Evolutionary conservation across 2,888 invertebrate genomes (phyloP).

Genomic region (Drosophila recens): DNA sequence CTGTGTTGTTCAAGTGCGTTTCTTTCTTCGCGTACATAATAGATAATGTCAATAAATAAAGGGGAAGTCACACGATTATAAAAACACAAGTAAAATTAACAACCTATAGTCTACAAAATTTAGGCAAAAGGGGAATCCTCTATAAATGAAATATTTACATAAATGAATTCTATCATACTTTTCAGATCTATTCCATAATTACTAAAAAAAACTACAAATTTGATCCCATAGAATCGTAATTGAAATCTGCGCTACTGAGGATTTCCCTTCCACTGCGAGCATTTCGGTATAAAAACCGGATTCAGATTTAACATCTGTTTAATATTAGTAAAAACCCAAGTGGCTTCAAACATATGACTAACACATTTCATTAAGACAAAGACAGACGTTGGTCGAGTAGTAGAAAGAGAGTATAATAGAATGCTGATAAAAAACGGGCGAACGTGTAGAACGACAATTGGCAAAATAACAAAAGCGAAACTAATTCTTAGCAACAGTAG

Average conservation of each 20-base stretch:
- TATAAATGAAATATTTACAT: not conserved
- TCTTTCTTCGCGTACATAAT: not conserved
- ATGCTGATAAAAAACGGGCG: constrained; percentile 14
- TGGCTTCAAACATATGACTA: constrained; percentile 35
- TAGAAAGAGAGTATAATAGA: not conserved
- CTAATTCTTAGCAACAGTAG: not conserved
- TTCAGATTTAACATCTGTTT: not conserved
- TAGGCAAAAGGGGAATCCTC: not conserved
- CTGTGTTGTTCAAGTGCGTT: not conserved
- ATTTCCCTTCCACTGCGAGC: constrained; percentile 8
- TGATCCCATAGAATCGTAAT: not conserved
- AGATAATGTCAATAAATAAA: constrained; percentile 2
- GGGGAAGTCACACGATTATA: not conserved
- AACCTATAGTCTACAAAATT: not conserved
- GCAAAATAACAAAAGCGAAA: constrained; percentile 11
- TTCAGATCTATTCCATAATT: not conserved
- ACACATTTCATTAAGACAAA: constrained; percentile 17
- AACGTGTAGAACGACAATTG: constrained; percentile 3
- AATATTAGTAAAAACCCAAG: constrained; percentile 33
- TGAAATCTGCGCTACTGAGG: not conserved
- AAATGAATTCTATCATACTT: not conserved
- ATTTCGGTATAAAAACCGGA: constrained; percentile 19
- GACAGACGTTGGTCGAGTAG: not conserved
- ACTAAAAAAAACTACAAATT: not conserved
- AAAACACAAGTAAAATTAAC: not conserved